Conservation (phyloP, 1,140 invertebrate species). For the Megalonaias nervosa region DNA sequence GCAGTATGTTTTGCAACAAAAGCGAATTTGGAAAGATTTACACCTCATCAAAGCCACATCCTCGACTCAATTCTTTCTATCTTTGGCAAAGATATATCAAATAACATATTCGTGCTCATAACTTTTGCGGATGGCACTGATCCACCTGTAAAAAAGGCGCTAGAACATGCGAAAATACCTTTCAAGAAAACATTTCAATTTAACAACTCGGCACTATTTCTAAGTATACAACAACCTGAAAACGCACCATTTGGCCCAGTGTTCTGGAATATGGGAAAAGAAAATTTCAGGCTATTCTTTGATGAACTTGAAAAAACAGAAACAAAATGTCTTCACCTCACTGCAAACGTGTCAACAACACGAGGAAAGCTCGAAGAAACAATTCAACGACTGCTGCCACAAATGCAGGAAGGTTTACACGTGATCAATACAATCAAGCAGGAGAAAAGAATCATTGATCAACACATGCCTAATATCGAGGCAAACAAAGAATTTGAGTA, state of each 20-base stretch:
- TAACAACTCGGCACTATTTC: constrained; percentile 26
- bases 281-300: constrained; percentile 21
- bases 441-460: constrained; percentile 13
- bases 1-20: constrained; percentile 23
- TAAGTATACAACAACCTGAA: neutral
- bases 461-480: constrained; percentile 19
- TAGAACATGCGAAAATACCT: constrained; percentile 18
- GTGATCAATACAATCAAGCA: constrained; percentile 7
- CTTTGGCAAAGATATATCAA: constrained; percentile 42
- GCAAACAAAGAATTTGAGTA: constrained; percentile 33
- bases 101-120: constrained; percentile 40
- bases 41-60: constrained; percentile 29
- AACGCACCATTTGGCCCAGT: constrained; percentile 6
- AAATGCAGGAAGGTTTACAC: constrained; percentile 13
- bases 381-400: constrained; percentile 14
- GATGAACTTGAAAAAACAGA: neutral
- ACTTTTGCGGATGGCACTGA: constrained; percentile 40
- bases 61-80: constrained; percentile 39
- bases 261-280: constrained; percentile 35
- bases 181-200: constrained; percentile 26
- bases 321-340: constrained; percentile 17
- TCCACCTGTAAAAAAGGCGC: constrained; percentile 21
- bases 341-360: constrained; percentile 20
- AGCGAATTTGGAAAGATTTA: constrained; percentile 15
- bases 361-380: constrained; percentile 14